Base-by-base conservation (phyloP, 2,113 vertebrate species). In the Entosphenus tridentatus region DNA sequence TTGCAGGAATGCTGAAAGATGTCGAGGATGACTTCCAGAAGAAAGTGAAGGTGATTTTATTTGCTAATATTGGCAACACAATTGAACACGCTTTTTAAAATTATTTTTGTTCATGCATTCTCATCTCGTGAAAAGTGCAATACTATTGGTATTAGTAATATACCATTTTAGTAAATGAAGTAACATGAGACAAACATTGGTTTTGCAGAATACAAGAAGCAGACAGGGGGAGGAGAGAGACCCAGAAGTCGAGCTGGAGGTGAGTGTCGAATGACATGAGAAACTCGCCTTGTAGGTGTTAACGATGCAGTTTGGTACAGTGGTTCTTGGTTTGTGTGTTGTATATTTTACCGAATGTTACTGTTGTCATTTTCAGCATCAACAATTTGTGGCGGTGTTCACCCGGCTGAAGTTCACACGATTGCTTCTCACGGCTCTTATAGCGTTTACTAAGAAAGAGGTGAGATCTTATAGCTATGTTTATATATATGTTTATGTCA, bases 11-110 rank as follows among this genome's bases (percentile, higher is more conserved):
- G 93, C 80, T 98, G 9, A 98, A 96, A 80, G 93, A 96, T 75
- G 92, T 96, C 69, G 93, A 98, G 76, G 92, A 98, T 75, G 92
- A 98, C 72, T 78, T 98, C 77, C 93, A 96, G 79, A 87, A 88
- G 77, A 86, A 87, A 86, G 90, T 98, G 59, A 98, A 96, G 89
- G 92, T 96, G 82, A 14, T 57, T 16, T 39, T 39, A 39, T 39
- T 5, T 39, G 39, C 39, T 39, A 5, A 39, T 39, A 39, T 39
- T 39, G 39, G 39, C 39, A 39, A 39, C 16, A 56, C 57, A 70
- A 56, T 16, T 65, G 16, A 70, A 14, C 58, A 70, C 55, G 56
- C 13, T 68, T 4, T 68, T 68, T 12, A 12, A 11, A 16, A 10
- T 13, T 14, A 57, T 55, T 71, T 57, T 56, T 67, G n/a, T 57